Conservation (phyloP, 2,888 invertebrate genomes). For the Phyllotreta cruciferae region DNA sequence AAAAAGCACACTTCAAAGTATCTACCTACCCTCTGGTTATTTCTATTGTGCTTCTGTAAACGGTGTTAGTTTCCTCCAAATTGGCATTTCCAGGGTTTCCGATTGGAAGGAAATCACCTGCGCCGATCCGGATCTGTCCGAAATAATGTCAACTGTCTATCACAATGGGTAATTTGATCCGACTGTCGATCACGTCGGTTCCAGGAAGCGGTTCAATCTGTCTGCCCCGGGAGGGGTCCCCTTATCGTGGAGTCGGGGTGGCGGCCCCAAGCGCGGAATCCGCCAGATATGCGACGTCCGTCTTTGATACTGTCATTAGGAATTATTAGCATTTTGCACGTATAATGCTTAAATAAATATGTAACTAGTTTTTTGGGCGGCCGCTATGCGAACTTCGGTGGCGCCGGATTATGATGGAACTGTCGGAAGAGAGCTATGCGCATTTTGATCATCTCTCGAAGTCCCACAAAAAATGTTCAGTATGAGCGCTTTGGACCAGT, state of each 20-base stretch:
- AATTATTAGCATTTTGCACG: constrained; percentile 36
- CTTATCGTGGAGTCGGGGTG: constrained; percentile 39
- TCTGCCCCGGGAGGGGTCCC: constrained; percentile 41
- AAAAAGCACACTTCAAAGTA: too few relatives aligned
- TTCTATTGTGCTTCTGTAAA: too few relatives aligned
- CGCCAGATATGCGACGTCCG: constrained; percentile 45
- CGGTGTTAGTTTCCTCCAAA: constrained; percentile 1
- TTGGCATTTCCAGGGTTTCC: constrained; percentile 19
- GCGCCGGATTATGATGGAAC: constrained; percentile 22
- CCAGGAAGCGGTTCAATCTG: constrained; percentile 52
- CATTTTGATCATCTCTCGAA: neutral
- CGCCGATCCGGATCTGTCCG: constrained; percentile 35
- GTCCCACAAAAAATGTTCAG: too few relatives aligned
- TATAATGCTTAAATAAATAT: constrained; percentile 32
- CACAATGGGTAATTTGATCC: constrained; percentile 56
- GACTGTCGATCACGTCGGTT: constrained; percentile 58
- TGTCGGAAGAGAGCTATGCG: constrained; percentile 9
- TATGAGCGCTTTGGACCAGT: too few relatives aligned
- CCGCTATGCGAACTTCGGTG: constrained; percentile 16
- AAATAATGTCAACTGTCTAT: constrained; percentile 47
- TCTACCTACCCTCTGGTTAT: too few relatives aligned
- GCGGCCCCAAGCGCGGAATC: constrained; percentile 47
- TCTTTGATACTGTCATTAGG: constrained; percentile 40
- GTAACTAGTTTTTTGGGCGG: constrained; percentile 30
- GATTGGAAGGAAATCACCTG: constrained; percentile 20